phyloP scores from a whole-genome alignment of 2,113 vertebrate species.

The Oreotragus oreotragus region DNA sequence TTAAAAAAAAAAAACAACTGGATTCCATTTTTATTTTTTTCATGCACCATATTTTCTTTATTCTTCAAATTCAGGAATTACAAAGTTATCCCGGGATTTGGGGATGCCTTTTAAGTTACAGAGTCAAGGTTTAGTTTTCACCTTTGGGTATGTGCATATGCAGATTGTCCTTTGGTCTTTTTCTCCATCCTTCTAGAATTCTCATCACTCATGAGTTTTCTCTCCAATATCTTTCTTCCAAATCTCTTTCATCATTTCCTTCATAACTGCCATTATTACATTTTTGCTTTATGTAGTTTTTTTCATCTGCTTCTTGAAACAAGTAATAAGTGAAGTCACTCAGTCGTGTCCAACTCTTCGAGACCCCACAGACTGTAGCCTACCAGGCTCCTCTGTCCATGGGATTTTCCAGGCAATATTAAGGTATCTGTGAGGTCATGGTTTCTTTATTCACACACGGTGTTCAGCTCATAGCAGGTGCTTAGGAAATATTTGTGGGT shows the following conservation, averaged over 20 bases:
- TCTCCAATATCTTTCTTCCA: neutral
- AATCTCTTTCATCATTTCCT: neutral
- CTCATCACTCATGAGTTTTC: neutral
- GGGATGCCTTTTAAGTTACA: neutral
- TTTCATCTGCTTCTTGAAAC: neutral
- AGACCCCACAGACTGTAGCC: no score
- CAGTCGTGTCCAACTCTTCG: no score
- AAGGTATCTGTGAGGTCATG: neutral
- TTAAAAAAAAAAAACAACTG: neutral
- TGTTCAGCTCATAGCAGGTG: neutral
- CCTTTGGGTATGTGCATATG: neutral
- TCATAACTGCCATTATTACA: neutral
- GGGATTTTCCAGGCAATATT: no score
- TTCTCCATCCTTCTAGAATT: neutral
- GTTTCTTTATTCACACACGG: neutral
- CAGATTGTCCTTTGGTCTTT: neutral
- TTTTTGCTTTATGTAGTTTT: neutral
- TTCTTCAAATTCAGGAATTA: neutral
- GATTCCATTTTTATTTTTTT: neutral
- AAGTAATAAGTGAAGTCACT: no score
- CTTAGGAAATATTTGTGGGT: neutral
- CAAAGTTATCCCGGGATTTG: neutral
- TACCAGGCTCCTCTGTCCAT: no score
- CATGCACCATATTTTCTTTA: neutral
- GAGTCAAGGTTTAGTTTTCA: neutral